phyloP scores from a whole-genome alignment of 1,140 invertebrate genomes.

The Eulimnadia texana region DNA sequence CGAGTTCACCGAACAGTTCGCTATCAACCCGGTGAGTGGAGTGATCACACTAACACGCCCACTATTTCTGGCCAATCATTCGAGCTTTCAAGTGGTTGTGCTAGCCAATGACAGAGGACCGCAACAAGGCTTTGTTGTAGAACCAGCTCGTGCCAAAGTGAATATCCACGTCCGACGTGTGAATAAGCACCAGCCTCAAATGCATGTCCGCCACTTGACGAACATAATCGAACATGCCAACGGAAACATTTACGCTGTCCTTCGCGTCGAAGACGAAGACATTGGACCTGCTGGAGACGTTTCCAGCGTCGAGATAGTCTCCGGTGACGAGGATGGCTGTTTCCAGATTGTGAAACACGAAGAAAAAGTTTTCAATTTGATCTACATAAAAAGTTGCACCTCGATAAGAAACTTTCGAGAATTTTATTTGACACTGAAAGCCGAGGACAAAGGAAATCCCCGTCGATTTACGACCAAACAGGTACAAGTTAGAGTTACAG shows the following conservation, averaged over 20 bases:
- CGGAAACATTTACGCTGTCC: conserved; percentile 75
- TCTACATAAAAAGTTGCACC: conserved; percentile 56
- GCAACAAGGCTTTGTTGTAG: conserved; percentile 36
- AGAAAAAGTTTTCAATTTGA: conserved; percentile 33
- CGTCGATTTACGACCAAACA: conserved; percentile 30
- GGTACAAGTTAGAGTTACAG: conserved; percentile 39
- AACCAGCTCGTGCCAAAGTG: conserved; percentile 46
- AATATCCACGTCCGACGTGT: conserved; percentile 64
- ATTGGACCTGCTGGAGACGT: conserved; percentile 68
- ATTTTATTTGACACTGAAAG: conserved; percentile 71
- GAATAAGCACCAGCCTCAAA: conserved; percentile 71
- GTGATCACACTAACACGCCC: conserved; percentile 68
- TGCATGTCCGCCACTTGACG: conserved; percentile 59
- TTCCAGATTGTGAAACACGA: conserved; percentile 53
- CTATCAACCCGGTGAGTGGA: conserved; percentile 81
- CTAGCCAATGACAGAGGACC: conserved; percentile 68
- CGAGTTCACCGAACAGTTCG: conserved; percentile 67
- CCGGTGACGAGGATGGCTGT: conserved; percentile 72
- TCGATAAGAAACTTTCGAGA: conserved; percentile 56
- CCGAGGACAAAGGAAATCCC: conserved; percentile 67
- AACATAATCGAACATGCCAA: conserved; percentile 69
- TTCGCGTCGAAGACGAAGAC: conserved; percentile 68
- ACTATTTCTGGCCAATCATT: conserved; percentile 49
- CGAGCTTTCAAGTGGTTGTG: conserved; percentile 57
- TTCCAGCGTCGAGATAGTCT: conserved; percentile 61